phyloP scores from a whole-genome alignment of 2,797 vertebrate genomes.

The Thripadectes ignobilis region DNA sequence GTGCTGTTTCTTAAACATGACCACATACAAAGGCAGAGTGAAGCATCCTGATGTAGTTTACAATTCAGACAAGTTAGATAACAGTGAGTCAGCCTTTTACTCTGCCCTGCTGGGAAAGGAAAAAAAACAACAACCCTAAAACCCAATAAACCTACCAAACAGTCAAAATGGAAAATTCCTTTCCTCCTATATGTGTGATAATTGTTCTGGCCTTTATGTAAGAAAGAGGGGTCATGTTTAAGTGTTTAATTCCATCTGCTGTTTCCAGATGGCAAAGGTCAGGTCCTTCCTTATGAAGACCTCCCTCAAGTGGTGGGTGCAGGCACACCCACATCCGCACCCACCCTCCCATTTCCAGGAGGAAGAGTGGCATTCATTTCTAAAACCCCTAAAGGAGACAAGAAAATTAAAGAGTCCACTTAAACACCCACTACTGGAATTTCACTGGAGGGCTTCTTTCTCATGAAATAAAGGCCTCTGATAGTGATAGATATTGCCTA shows the following conservation, averaged over 20 bases:
- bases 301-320: neutral
- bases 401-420: slow-evolving; percentile 30
- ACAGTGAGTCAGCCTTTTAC: neutral
- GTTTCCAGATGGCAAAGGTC: neutral
- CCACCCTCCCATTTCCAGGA: too few species aligned
- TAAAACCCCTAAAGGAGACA: neutral
- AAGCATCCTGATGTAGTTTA: neutral
- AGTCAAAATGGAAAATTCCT: neutral
- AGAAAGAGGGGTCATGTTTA: neutral
- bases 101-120: neutral
- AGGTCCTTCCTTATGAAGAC: neutral
- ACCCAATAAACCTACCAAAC: neutral
- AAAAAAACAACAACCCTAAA: neutral
- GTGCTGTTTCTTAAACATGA: neutral
- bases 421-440: neutral
- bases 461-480: neutral
- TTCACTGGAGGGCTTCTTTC: slow-evolving; percentile 11
- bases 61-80: neutral
- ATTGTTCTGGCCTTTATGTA: neutral
- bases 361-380: neutral
- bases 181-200: neutral
- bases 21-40: neutral
- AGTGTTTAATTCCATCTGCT: neutral
- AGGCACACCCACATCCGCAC: fast-evolving
- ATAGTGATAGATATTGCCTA: neutral